phyloP scores from a whole-genome alignment of 2,888 invertebrate species.

The Mantis religiosa region DNA sequence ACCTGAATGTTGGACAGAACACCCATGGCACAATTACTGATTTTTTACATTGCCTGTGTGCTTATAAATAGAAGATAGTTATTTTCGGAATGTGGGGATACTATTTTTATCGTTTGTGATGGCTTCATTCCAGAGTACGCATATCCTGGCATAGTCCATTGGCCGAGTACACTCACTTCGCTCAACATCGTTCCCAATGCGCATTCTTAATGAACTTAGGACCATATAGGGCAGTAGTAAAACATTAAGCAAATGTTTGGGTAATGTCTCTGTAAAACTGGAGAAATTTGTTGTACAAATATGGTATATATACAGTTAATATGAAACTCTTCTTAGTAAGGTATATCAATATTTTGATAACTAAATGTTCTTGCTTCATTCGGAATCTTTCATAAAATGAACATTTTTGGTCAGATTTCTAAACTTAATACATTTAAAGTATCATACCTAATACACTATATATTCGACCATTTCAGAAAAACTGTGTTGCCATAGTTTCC shows the following conservation, averaged over 20 bases:
- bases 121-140: neutral
- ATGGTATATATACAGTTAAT: no score
- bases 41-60: neutral
- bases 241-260: neutral
- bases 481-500: no score
- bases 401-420: no score
- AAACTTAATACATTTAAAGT: no score
- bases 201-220: neutral
- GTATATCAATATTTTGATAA: no score
- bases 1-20: neutral
- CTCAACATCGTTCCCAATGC: neutral
- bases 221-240: neutral
- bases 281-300: no score
- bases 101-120: neutral
- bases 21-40: neutral
- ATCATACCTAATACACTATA: no score
- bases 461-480: no score
- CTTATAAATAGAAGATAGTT: neutral
- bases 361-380: no score
- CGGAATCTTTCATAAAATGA: no score
- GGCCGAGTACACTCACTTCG: neutral
- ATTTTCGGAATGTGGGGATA: neutral
- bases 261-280: no score
- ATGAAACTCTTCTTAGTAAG: no score
- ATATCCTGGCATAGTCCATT: neutral